phyloP scores from a whole-genome alignment of 2,888 invertebrate genomes.

The Mesorhabditis spiculigera region DNA sequence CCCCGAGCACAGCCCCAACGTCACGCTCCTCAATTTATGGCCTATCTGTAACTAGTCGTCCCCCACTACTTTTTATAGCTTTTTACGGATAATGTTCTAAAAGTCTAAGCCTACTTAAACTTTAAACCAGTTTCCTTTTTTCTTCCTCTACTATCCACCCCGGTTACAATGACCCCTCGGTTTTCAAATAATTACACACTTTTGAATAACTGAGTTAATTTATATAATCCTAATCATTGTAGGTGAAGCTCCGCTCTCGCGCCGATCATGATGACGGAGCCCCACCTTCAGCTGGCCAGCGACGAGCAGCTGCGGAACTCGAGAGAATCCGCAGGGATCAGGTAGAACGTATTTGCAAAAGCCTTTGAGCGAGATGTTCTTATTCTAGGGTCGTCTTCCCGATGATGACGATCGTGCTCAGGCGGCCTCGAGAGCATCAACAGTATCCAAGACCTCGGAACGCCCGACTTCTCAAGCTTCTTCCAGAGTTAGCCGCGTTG shows the following conservation, averaged over 20 bases:
- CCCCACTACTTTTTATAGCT: too few relatives aligned
- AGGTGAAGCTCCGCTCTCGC: slow-evolving; percentile 35
- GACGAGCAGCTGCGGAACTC: slow-evolving; percentile 52
- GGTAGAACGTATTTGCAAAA: slow-evolving; percentile 7
- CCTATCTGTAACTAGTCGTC: too few relatives aligned
- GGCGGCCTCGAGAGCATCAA: slow-evolving; percentile 6
- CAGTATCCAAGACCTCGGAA: not conserved
- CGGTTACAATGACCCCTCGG: not conserved
- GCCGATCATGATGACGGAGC: slow-evolving; percentile 45
- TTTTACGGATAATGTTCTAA: too few relatives aligned
- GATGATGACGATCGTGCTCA: not conserved
- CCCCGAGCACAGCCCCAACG: not conserved
- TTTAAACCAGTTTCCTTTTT: not conserved
- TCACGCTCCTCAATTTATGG: not conserved
- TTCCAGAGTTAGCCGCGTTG: not conserved
- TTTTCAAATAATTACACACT: slow-evolving; percentile 7
- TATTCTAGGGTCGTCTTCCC: not conserved
- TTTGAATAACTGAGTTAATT: not conserved
- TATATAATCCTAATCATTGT: slow-evolving; percentile 7
- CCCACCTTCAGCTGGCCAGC: slow-evolving; percentile 47
- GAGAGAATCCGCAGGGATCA: slow-evolving; percentile 52
- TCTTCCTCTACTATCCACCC: not conserved
- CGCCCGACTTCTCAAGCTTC: not conserved
- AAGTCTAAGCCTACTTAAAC: too few relatives aligned
- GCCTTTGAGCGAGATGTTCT: not conserved